These are phyloP conservation scores for Agrotis exclamationis DNA, from an alignment of 2,888 invertebrate genomes.

Conservation along the genomic window DNA sequence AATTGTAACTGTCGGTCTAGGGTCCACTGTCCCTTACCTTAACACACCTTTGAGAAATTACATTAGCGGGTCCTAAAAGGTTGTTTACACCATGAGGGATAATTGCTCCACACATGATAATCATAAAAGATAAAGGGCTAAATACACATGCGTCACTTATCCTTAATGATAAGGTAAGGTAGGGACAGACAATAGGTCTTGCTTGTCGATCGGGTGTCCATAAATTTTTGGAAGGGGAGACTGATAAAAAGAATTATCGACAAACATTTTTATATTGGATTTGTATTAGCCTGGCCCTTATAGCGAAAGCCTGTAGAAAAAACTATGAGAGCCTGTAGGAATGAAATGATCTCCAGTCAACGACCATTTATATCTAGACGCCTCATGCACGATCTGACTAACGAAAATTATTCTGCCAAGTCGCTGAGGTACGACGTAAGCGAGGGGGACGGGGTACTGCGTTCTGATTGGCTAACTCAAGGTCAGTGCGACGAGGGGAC, in stretches of 20 bases:
- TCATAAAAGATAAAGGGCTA: slow-evolving; percentile 60
- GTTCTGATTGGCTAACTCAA: too few relatives aligned
- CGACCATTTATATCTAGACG: too few relatives aligned
- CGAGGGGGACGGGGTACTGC: too few relatives aligned
- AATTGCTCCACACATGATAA: slow-evolving; percentile 59
- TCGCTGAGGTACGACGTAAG: too few relatives aligned
- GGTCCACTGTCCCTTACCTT: not conserved
- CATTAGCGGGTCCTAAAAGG: slow-evolving; percentile 43
- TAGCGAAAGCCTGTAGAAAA: not conserved
- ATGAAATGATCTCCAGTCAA: not conserved
- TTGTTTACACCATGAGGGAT: slow-evolving; percentile 36
- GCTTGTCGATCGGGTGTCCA: slow-evolving; percentile 16
- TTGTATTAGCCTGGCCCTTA: not conserved
- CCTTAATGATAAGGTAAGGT: slow-evolving; percentile 49
- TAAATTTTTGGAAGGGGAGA: slow-evolving; percentile 13
- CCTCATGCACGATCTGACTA: too few relatives aligned
- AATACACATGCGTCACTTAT: slow-evolving; percentile 49
- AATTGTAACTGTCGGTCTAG: too few relatives aligned
- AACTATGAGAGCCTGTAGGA: not conserved
- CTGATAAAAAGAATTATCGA: not conserved
- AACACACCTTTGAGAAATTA: slow-evolving; percentile 29
- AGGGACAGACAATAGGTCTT: slow-evolving; percentile 40
- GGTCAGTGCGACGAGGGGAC: too few relatives aligned
- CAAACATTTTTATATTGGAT: not conserved
- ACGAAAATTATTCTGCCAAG: too few relatives aligned